Evolutionary conservation across 2,797 vertebrate species (phyloP).

Genomic region (Staurois parvus): DNA sequence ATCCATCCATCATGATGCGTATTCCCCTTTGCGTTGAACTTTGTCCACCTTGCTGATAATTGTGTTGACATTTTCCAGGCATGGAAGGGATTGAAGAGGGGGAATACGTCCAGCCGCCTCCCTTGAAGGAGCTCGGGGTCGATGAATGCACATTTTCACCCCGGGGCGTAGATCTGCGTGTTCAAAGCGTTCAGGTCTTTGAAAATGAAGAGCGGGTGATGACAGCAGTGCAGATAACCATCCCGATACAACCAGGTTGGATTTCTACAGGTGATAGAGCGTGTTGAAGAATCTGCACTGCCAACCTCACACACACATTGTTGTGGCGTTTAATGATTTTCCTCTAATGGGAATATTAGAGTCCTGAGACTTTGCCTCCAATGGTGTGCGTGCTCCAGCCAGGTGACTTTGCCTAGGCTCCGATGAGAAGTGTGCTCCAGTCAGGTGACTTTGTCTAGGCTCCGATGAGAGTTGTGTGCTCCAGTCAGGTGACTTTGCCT

Average conservation of each 20-base stretch:
- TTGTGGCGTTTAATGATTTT: background rate
- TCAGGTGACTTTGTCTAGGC: too few relatives aligned
- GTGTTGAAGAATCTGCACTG: background rate
- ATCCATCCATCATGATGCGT: too few relatives aligned
- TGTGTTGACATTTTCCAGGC: conserved; percentile 20
- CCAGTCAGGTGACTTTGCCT: too few relatives aligned
- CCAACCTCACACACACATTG: background rate
- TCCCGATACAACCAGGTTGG: conserved; percentile 11
- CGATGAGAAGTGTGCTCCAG: too few relatives aligned
- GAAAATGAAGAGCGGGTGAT: conserved; percentile 55
- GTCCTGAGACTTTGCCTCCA: too few relatives aligned
- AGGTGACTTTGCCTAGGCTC: too few relatives aligned
- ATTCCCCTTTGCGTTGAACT: conserved; percentile 20
- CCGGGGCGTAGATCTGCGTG: conserved; percentile 33
- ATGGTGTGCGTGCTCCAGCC: too few relatives aligned
- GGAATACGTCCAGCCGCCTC: background rate
- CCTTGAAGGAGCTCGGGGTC: background rate
- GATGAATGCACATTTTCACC: conserved; percentile 13
- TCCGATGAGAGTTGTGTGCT: too few relatives aligned
- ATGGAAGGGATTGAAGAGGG: conserved; percentile 21
- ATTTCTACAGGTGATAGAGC: background rate
- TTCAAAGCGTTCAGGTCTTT: conserved; percentile 59
- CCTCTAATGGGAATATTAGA: background rate
- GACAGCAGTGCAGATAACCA: conserved; percentile 41
- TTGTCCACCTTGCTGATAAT: conserved; percentile 41